phyloP scores from a whole-genome alignment of 2,888 invertebrate genomes.

The Epistrophe eligans region DNA sequence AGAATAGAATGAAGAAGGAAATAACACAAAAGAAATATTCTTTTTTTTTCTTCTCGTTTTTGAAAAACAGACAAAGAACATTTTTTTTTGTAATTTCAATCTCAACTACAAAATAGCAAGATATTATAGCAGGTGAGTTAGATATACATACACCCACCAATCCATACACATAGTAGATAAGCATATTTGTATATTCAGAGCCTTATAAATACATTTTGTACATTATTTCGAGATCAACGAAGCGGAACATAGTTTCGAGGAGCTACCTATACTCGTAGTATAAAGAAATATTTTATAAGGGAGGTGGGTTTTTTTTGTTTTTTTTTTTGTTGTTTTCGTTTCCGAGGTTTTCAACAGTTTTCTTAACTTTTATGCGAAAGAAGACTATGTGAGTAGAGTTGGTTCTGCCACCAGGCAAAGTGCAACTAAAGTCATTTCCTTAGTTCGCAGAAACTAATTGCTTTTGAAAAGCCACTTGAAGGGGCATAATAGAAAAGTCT shows the following conservation, averaged over 20 bases:
- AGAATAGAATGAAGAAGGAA: neutral
- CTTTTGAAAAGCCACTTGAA: slow-evolving; percentile 52
- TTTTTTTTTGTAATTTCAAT: slow-evolving; percentile 25
- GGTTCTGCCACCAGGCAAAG: slow-evolving; percentile 6
- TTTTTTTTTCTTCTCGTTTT: slow-evolving; percentile 4
- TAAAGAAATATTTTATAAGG: slow-evolving; percentile 37
- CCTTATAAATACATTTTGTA: slow-evolving; percentile 10
- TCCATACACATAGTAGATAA: neutral
- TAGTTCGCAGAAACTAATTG: slow-evolving; percentile 55
- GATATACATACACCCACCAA: neutral
- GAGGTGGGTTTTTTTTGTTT: neutral
- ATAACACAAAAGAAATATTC: neutral
- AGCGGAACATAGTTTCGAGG: slow-evolving; percentile 57
- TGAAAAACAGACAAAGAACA: slow-evolving; percentile 53
- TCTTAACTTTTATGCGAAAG: slow-evolving; percentile 24
- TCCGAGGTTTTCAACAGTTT: slow-evolving; percentile 31
- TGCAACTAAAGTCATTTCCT: slow-evolving; percentile 48
- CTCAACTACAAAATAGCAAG: neutral
- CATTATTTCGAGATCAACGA: slow-evolving; percentile 51
- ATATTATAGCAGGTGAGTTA: neutral
- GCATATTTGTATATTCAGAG: slow-evolving; percentile 24
- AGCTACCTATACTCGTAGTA: neutral
- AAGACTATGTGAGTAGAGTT: slow-evolving; percentile 9
- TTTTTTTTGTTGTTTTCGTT: neutral
- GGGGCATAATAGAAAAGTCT: slow-evolving; percentile 7